A percentile compares a stretch with the other conserved stretches of the same genome.
phyloP scores from a whole-genome alignment of 2,888 invertebrate species.

The Drosophila differens region DNA sequence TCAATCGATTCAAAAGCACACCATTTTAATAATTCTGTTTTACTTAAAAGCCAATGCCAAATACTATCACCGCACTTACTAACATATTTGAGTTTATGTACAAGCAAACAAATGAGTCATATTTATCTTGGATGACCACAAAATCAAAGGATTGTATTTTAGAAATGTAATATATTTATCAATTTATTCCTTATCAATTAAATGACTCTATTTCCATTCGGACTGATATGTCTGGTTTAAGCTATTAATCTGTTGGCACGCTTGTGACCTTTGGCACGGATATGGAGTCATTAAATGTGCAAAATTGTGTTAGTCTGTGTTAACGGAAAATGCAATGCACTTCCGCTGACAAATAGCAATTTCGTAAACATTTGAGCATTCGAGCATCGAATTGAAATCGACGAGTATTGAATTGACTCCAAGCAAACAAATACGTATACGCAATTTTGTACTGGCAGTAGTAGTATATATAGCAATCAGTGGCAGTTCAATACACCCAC shows the following conservation, averaged over 20 bases:
- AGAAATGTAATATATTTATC: neutral
- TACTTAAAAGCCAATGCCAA: neutral
- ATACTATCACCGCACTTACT: neutral
- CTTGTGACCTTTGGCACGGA: neutral
- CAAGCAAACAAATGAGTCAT: neutral
- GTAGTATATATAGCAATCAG: conserved; percentile 12
- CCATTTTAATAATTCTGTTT: neutral
- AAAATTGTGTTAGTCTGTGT: conserved; percentile 28
- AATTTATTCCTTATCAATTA: neutral
- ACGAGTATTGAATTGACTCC: conserved; percentile 53
- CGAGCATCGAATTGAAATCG: conserved; percentile 30
- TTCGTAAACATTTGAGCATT: conserved; percentile 49
- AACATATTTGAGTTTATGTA: neutral
- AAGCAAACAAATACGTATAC: conserved; percentile 49
- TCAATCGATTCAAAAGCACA: neutral
- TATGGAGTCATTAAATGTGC: conserved; percentile 16
- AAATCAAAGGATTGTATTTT: neutral
- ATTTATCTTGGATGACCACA: neutral
- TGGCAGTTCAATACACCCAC: neutral
- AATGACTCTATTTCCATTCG: neutral
- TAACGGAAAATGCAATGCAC: conserved; percentile 57
- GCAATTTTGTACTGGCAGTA: conserved; percentile 1
- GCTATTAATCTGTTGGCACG: neutral
- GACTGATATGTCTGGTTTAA: neutral
- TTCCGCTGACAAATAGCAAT: conserved; percentile 60